Conservation (phyloP, 2,113 vertebrate genomes). For the Planiliza haematocheilus region DNA sequence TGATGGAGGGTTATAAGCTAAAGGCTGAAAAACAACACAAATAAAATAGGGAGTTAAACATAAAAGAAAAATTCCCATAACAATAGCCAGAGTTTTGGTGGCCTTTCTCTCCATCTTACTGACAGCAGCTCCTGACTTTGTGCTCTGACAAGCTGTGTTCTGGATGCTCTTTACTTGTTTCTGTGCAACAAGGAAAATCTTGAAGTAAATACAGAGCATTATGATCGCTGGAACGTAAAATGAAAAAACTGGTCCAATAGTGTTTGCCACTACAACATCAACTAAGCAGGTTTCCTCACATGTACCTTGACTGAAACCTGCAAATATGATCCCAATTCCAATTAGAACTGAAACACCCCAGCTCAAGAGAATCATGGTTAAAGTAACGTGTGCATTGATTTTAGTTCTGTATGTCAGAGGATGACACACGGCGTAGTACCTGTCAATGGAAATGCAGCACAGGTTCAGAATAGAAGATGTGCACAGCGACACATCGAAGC, state of each 20-base stretch:
- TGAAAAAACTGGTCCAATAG: slow-evolving; percentile 36
- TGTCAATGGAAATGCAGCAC: slow-evolving; percentile 61
- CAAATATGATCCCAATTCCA: slow-evolving; percentile 74
- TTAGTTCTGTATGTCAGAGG: slow-evolving; percentile 83
- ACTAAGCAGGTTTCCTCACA: slow-evolving; percentile 22
- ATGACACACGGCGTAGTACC: slow-evolving; percentile 68
- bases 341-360: slow-evolving; percentile 85
- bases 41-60: slow-evolving; percentile 38
- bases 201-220: slow-evolving; percentile 53
- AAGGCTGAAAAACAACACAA: slow-evolving; percentile 27
- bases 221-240: slow-evolving; percentile 54
- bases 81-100: slow-evolving; percentile 54
- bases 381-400: slow-evolving; percentile 74
- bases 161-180: slow-evolving; percentile 42
- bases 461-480: slow-evolving; percentile 63
- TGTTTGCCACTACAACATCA: slow-evolving; percentile 35
- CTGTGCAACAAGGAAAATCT: slow-evolving; percentile 51
- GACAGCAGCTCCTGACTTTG: slow-evolving; percentile 9
- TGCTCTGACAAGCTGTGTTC: neutral
- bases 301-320: slow-evolving; percentile 26
- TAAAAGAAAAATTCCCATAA: slow-evolving; percentile 53
- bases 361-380: slow-evolving; percentile 83
- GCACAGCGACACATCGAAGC: slow-evolving; percentile 47
- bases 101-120: slow-evolving; percentile 47
- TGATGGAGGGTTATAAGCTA: slow-evolving; percentile 3